Evolutionary conservation across 2,888 invertebrate genomes (phyloP).

Genomic region (Amphipoea lucens): DNA sequence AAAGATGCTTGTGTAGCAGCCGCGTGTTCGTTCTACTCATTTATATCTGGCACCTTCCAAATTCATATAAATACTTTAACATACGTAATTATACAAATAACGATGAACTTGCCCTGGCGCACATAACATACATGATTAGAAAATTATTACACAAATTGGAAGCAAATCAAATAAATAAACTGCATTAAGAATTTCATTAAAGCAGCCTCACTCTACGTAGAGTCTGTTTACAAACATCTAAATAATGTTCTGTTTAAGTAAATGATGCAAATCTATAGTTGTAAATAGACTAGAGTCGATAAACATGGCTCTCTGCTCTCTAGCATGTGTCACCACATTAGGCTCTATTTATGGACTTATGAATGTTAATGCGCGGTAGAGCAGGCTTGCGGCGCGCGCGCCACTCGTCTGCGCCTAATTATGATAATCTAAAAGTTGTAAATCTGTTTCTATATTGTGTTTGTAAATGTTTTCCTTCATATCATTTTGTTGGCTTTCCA

Average conservation of each 20-base stretch:
- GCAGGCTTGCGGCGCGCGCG: neutral
- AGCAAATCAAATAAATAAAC: slow-evolving; percentile 35
- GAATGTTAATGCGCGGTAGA: slow-evolving; percentile 50
- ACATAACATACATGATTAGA: slow-evolving; percentile 9
- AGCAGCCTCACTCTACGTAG: slow-evolving; percentile 3
- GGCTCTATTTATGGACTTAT: slow-evolving; percentile 55
- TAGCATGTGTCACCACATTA: slow-evolving; percentile 38
- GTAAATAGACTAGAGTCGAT: slow-evolving; percentile 53
- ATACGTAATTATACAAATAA: slow-evolving; percentile 9
- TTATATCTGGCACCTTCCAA: slow-evolving; percentile 12
- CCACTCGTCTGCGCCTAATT: slow-evolving; percentile 41
- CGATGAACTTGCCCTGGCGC: slow-evolving; percentile 25
- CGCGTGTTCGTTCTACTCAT: neutral
- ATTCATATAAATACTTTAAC: slow-evolving; percentile 18
- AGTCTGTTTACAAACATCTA: slow-evolving; percentile 44
- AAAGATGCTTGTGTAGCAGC: neutral
- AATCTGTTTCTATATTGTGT: slow-evolving; percentile 54
- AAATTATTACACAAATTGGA: slow-evolving; percentile 30
- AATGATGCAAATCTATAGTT: slow-evolving; percentile 51
- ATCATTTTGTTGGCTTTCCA: slow-evolving; percentile 38
- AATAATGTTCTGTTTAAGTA: slow-evolving; percentile 54
- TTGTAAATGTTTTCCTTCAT: slow-evolving; percentile 45
- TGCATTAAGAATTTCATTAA: slow-evolving; percentile 20
- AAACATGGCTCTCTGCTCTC: slow-evolving; percentile 13
- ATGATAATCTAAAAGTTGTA: slow-evolving; percentile 61